Evolutionary conservation across 2,797 vertebrate genomes (phyloP).

Genomic region (Brachymystax lenok): DNA sequence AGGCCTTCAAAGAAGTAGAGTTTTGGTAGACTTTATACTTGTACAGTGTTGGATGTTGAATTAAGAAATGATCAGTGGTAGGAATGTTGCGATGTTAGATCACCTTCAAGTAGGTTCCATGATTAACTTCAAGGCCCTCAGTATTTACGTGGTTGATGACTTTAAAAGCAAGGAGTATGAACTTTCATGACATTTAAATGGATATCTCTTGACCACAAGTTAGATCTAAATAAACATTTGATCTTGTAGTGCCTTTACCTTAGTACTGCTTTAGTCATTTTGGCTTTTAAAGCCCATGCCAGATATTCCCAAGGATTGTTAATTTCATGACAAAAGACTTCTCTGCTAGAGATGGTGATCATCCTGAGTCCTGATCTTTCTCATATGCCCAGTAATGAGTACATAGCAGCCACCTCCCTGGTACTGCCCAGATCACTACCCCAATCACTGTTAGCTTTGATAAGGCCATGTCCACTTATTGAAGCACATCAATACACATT

Average conservation of each 20-base stretch:
- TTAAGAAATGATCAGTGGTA: not conserved
- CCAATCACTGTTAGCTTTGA: not conserved
- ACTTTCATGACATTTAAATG: not conserved
- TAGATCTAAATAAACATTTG: constrained; percentile 3
- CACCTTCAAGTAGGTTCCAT: not conserved
- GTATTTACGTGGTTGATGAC: not conserved
- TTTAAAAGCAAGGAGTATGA: not conserved
- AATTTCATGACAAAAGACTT: not conserved
- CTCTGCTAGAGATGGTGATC: not conserved
- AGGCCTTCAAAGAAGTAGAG: not conserved
- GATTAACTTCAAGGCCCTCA: not conserved
- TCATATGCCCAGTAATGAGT: not conserved
- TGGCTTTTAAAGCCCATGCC: not conserved
- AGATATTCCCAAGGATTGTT: not conserved
- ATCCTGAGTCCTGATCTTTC: not conserved
- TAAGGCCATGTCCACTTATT: not conserved
- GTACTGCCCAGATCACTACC: not conserved
- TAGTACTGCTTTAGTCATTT: not conserved
- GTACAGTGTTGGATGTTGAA: not conserved
- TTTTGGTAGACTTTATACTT: not conserved
- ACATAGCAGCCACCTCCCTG: not conserved
- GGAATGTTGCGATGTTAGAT: not conserved
- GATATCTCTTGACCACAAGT: not conserved
- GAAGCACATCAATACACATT: constrained; percentile 20
- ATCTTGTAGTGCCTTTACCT: not conserved